These are phyloP conservation scores for Lithophane leautieri DNA, from an alignment of 2,888 invertebrate genomes.

Conservation along the genomic window DNA sequence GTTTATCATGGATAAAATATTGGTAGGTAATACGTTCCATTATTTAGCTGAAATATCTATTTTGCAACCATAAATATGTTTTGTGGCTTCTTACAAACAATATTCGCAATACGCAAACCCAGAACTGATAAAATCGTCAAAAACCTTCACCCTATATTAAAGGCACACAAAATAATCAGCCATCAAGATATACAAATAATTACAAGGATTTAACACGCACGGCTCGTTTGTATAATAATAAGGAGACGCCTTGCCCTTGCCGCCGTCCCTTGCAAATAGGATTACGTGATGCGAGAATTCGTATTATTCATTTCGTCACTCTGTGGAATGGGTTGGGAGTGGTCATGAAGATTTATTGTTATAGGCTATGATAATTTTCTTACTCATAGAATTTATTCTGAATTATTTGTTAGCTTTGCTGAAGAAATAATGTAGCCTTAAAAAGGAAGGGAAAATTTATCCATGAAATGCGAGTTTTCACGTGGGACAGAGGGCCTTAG, in stretches of 20 bases:
- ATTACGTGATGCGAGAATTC: slow-evolving; percentile 66
- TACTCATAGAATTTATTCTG: slow-evolving; percentile 19
- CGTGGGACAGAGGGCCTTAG: no score
- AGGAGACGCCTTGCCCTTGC: slow-evolving; percentile 37
- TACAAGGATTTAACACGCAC: slow-evolving; percentile 57
- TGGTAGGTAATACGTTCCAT: slow-evolving; percentile 13
- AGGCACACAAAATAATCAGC: slow-evolving; percentile 42
- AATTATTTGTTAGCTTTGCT: slow-evolving; percentile 27
- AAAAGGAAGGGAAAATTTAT: neutral
- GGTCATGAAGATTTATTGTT: slow-evolving; percentile 59
- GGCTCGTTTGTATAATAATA: slow-evolving; percentile 57
- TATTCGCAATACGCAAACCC: neutral
- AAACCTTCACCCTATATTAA: slow-evolving; percentile 26
- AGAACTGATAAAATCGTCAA: neutral
- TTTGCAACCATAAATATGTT: neutral
- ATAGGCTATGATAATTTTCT: slow-evolving; percentile 50
- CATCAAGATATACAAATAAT: slow-evolving; percentile 57
- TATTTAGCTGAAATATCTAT: neutral
- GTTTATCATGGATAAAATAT: slow-evolving; percentile 35
- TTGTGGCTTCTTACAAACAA: neutral
- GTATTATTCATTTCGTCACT: slow-evolving; percentile 67
- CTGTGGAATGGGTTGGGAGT: slow-evolving; percentile 46
- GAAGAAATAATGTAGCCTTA: slow-evolving; percentile 10
- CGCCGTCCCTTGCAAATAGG: slow-evolving; percentile 64
- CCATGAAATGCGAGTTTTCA: slow-evolving; percentile 9